A percentile compares a stretch with the other conserved stretches of the same genome.
Evolutionary conservation across 2,113 vertebrate genomes (phyloP).

Genomic region (Hippoglossus stenolepis): DNA sequence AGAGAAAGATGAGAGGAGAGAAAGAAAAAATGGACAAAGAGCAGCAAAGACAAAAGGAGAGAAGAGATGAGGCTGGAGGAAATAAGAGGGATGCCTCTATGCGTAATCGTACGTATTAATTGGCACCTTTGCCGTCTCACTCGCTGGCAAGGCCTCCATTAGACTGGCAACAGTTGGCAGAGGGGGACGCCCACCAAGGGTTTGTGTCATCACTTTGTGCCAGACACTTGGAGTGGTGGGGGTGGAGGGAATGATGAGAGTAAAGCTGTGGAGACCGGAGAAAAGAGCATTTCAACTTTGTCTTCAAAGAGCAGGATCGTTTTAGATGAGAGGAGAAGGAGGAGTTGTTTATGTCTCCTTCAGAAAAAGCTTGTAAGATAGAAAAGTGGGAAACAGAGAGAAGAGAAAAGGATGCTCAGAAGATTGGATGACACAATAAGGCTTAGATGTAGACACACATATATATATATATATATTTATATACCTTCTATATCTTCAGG

Average conservation of each 20-base stretch:
- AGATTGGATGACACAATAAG: too few relatives aligned
- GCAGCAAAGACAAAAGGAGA: not conserved
- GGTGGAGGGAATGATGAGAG: slow-evolving; percentile 23
- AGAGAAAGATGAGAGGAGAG: not conserved
- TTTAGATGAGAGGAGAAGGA: not conserved
- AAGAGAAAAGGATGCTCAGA: not conserved
- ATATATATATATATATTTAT: too few relatives aligned
- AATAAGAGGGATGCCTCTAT: slow-evolving; percentile 49
- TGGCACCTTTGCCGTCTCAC: slow-evolving; percentile 58
- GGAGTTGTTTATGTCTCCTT: not conserved
- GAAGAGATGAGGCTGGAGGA: slow-evolving; percentile 37
- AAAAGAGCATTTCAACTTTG: slow-evolving; percentile 1
- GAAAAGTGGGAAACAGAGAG: not conserved
- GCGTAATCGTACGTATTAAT: slow-evolving; percentile 69
- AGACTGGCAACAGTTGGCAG: slow-evolving; percentile 72
- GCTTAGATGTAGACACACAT: too few relatives aligned
- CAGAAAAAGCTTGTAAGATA: not conserved
- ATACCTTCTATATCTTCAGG: too few relatives aligned
- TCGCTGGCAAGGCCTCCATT: slow-evolving; percentile 70
- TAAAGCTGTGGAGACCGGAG: not conserved
- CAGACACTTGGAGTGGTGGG: slow-evolving; percentile 35
- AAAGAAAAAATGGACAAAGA: slow-evolving; percentile 3
- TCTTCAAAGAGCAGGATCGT: not conserved
- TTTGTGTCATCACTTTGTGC: slow-evolving; percentile 61
- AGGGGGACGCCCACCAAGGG: slow-evolving; percentile 61